Percentiles rank a stretch among this genome's conserved stretches.
Conservation (phyloP, 2,888 invertebrate genomes). For the Papilio gigon region DNA sequence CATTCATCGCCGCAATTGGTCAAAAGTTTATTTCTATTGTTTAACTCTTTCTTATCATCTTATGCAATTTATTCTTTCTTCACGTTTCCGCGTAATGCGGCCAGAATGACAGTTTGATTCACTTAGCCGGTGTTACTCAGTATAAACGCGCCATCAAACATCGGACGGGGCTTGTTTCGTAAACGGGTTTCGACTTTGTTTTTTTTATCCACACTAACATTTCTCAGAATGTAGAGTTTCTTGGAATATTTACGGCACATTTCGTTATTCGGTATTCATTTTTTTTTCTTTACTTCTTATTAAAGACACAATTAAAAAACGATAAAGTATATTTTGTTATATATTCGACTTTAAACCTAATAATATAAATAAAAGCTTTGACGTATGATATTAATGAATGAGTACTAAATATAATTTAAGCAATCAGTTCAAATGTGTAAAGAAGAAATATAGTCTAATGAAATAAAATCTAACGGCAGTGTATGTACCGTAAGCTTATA, state of each 20-base stretch:
- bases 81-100: conserved; percentile 63
- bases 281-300: too few species aligned
- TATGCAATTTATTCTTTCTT: conserved; percentile 53
- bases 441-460: background rate
- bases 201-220: conserved; percentile 39
- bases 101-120: conserved; percentile 82
- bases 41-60: background rate
- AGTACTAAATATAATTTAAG: too few species aligned
- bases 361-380: too few species aligned
- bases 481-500: conserved; percentile 16
- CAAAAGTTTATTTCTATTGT: background rate
- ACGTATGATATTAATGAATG: too few species aligned
- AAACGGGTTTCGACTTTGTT: conserved; percentile 48
- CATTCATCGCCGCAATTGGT: too few species aligned
- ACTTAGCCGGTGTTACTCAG: conserved; percentile 79
- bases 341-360: too few species aligned
- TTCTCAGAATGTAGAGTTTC: conserved; percentile 17
- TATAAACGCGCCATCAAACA: conserved; percentile 73
- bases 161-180: conserved; percentile 52
- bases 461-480: conserved; percentile 14
- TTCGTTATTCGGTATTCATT: background rate
- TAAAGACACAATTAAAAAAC: too few species aligned
- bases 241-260: background rate
- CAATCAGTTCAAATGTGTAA: background rate
- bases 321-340: too few species aligned